Evolutionary conservation across 2,797 vertebrate genomes (phyloP).

Genomic region (Aeoliscus strigatus): DNA sequence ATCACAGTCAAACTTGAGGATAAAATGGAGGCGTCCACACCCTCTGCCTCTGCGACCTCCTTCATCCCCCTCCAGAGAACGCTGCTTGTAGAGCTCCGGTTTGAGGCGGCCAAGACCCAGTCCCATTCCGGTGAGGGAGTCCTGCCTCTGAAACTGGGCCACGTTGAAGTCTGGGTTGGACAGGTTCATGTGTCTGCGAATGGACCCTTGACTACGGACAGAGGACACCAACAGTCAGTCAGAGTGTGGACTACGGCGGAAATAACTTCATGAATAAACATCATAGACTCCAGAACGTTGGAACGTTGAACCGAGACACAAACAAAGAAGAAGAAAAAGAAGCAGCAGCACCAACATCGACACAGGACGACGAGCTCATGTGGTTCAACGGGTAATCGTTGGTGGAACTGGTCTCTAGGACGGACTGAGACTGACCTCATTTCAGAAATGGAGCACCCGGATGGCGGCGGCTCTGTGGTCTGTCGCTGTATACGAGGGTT

Average conservation of each 20-base stretch:
- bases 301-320: too few relatives aligned
- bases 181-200: conserved; percentile 93
- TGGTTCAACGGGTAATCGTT: too few relatives aligned
- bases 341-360: too few relatives aligned
- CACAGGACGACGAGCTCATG: too few relatives aligned
- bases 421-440: conserved; percentile 70
- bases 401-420: too few relatives aligned
- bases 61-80: conserved; percentile 90
- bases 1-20: conserved; percentile 95
- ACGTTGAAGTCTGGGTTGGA: conserved; percentile 97
- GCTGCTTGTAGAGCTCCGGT: conserved; percentile 95
- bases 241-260: background rate
- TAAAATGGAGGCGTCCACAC: conserved; percentile 92
- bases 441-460: conserved; percentile 74
- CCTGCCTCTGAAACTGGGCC: conserved; percentile 94
- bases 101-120: conserved; percentile 90
- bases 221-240: conserved; percentile 12
- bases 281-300: too few relatives aligned
- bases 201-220: conserved; percentile 76
- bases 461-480: conserved; percentile 85
- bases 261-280: too few relatives aligned
- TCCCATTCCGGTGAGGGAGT: conserved; percentile 91
- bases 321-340: too few relatives aligned
- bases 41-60: conserved; percentile 79
- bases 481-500: conserved; percentile 87